Percentiles rank a stretch among this genome's conserved stretches.
phyloP scores from a whole-genome alignment of 2,888 invertebrate genomes.

The Synergus gifuensis region DNA sequence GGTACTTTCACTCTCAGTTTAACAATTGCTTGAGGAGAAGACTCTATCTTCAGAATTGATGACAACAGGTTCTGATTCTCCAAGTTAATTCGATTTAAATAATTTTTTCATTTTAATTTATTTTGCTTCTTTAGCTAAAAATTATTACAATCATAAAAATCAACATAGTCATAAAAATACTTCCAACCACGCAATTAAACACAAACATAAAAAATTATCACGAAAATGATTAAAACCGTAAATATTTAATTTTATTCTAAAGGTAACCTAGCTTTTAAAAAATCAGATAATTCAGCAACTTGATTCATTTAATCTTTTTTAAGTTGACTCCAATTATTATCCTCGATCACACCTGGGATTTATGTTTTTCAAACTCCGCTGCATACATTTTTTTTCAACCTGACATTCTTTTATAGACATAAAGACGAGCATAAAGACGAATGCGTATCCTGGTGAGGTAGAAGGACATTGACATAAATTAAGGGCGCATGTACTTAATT shows the following conservation, averaged over 20 bases:
- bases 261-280: background rate
- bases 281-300: background rate
- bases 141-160: background rate
- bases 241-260: background rate
- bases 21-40: conserved; percentile 24
- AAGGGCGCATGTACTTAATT: background rate
- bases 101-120: background rate
- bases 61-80: conserved; percentile 11
- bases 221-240: too few relatives aligned
- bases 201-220: background rate
- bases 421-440: background rate
- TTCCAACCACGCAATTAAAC: background rate
- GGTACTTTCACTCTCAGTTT: conserved; percentile 36
- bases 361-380: background rate
- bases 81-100: conserved; percentile 2
- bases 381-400: background rate
- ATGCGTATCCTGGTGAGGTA: background rate
- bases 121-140: background rate
- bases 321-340: background rate
- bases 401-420: conserved; percentile 1
- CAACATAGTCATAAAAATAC: background rate
- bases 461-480: background rate
- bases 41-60: conserved; percentile 22
- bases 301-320: background rate
- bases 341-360: background rate